These are phyloP conservation scores for Tiliqua scincoides DNA, from an alignment of 2,113 vertebrate genomes.

Conservation along the genomic window DNA sequence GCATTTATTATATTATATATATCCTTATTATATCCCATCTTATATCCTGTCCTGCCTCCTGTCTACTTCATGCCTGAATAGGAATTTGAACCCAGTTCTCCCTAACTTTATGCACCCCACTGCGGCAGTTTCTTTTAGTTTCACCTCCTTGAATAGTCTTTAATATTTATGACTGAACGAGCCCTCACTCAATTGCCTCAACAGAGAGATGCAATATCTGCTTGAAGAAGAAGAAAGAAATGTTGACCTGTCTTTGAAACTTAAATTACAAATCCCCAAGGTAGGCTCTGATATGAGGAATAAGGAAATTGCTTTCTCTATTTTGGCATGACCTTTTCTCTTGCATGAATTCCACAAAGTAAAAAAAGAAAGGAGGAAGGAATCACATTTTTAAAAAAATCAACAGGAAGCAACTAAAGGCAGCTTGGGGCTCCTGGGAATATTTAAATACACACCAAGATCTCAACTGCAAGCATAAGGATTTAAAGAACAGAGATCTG, in stretches of 20 bases:
- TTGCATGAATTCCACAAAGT: conserved; percentile 69
- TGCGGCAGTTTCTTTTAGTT: neutral
- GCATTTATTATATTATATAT: neutral
- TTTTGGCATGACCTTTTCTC: conserved; percentile 70
- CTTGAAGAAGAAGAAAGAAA: conserved; percentile 39
- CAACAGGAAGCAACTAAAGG: conserved; percentile 74
- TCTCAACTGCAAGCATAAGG: conserved; percentile 70
- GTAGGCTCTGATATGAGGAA: conserved; percentile 66
- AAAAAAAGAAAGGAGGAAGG: conserved; percentile 53
- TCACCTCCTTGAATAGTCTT: conserved; percentile 21
- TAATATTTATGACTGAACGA: conserved; percentile 38
- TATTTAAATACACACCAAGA: conserved; percentile 72
- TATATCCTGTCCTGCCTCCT: neutral
- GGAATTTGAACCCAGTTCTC: neutral
- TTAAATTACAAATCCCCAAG: conserved; percentile 64
- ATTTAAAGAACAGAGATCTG: conserved; percentile 61
- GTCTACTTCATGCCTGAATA: neutral
- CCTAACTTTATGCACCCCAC: neutral
- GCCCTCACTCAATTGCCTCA: neutral
- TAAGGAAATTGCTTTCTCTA: conserved; percentile 73
- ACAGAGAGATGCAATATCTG: conserved; percentile 42
- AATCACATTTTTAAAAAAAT: conserved; percentile 70
- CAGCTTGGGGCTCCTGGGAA: conserved; percentile 64
- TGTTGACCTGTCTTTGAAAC: conserved; percentile 59
- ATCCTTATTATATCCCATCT: no score